These are phyloP conservation scores for Yasuhikotakia modesta DNA, from an alignment of 2,797 vertebrate species.

Conservation along the genomic window DNA sequence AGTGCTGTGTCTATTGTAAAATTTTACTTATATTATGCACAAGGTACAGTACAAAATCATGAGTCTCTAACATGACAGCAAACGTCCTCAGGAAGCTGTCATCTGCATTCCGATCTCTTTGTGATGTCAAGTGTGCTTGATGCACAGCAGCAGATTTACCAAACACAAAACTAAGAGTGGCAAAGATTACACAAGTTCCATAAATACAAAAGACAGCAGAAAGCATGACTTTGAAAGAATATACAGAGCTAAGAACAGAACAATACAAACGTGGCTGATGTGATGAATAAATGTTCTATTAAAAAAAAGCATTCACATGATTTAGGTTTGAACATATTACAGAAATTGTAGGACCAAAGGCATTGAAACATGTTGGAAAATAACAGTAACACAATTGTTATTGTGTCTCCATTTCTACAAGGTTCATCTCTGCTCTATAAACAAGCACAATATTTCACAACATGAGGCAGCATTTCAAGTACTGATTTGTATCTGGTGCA, in stretches of 20 bases:
- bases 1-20: conserved; percentile 71
- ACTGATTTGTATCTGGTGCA: conserved; percentile 25
- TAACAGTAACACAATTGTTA: conserved; percentile 8
- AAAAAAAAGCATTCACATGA: conserved; percentile 11
- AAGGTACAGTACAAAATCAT: conserved; percentile 87
- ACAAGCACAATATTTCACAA: conserved; percentile 17
- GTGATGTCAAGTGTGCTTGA: conserved; percentile 40
- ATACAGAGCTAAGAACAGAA: conserved; percentile 35
- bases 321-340: not conserved
- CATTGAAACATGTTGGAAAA: conserved; percentile 7
- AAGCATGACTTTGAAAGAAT: conserved; percentile 33
- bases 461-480: conserved; percentile 2
- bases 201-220: conserved; percentile 61
- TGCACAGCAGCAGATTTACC: conserved; percentile 56
- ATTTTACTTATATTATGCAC: conserved; percentile 93
- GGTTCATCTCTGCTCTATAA: not conserved
- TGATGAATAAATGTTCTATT: conserved; percentile 7
- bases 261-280: conserved; percentile 32
- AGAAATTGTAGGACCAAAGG: conserved; percentile 18
- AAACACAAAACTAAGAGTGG: conserved; percentile 34
- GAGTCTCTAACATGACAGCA: conserved; percentile 64
- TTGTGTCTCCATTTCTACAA: conserved; percentile 19
- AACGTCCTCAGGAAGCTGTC: conserved; percentile 50
- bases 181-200: conserved; percentile 58
- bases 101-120: conserved; percentile 52